phyloP scores from a whole-genome alignment of 2,113 vertebrate species.

The Pseudopodoces humilis region DNA sequence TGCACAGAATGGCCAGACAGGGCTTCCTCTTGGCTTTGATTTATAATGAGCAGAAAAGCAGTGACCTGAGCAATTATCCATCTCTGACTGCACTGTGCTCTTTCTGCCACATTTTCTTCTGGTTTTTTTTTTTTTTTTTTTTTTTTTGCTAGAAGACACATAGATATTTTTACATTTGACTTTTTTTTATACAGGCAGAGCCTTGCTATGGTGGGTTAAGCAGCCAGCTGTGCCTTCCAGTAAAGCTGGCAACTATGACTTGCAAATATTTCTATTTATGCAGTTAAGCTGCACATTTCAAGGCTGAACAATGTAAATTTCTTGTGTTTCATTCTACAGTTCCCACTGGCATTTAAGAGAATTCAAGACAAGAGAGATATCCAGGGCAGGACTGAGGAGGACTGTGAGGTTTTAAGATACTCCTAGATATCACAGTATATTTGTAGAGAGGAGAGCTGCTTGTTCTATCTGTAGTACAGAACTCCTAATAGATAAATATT shows the following conservation, averaged over 20 bases:
- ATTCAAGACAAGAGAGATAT: background rate
- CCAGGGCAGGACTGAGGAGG: background rate
- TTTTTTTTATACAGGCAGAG: background rate
- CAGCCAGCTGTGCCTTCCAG: constrained; percentile 6
- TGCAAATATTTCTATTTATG: constrained; percentile 35
- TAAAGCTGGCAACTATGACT: constrained; percentile 13
- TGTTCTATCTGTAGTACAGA: background rate
- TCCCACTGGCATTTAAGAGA: background rate
- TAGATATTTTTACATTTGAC: constrained; percentile 15
- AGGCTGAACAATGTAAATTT: background rate
- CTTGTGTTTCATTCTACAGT: background rate
- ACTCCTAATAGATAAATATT: background rate
- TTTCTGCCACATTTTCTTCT: background rate
- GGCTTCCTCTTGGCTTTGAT: constrained; percentile 11
- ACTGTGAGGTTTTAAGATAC: background rate
- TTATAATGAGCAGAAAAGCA: constrained; percentile 27
- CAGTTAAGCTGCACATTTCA: background rate
- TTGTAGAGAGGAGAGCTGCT: background rate
- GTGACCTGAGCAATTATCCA: constrained; percentile 16
- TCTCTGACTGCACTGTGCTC: background rate
- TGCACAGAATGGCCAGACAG: background rate
- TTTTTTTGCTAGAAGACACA: constrained; percentile 4
- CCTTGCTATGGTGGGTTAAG: background rate
- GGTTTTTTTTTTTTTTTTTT: too few relatives aligned
- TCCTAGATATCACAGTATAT: background rate